Evolutionary conservation across 2,113 vertebrate genomes (phyloP).

Genomic region (Petromus typicus): DNA sequence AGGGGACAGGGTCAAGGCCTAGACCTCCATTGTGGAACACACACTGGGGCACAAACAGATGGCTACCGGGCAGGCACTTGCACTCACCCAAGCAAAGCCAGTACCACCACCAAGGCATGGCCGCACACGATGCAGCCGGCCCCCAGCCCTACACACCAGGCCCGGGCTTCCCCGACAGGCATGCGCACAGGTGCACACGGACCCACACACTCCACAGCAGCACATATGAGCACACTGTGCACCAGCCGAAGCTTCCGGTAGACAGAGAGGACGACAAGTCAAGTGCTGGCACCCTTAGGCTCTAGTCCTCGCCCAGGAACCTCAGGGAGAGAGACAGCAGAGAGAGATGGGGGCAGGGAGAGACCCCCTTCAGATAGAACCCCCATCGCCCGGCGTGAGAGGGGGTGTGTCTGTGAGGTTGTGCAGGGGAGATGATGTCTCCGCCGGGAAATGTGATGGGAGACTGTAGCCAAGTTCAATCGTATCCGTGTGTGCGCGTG

Average conservation of each 20-base stretch:
- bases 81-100: neutral
- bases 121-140: neutral
- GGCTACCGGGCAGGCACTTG: neutral
- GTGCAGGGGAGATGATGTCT: constrained; percentile 67
- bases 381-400: neutral
- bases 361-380: constrained; percentile 26
- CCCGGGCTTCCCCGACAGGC: neutral
- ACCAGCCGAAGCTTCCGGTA: neutral
- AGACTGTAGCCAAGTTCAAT: constrained; percentile 69
- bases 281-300: neutral
- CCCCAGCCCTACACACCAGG: neutral
- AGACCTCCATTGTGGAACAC: neutral
- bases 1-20: neutral
- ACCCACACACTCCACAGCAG: neutral
- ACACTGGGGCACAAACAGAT: neutral
- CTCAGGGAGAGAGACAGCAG: neutral
- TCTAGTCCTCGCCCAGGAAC: neutral
- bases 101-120: too few species aligned
- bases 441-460: constrained; percentile 62
- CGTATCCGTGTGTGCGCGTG: constrained; percentile 55
- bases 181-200: neutral
- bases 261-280: neutral
- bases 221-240: neutral
- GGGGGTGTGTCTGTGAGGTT: constrained; percentile 76
- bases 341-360: neutral